These are phyloP conservation scores for Acropora tenuis DNA, from an alignment of 64 coral and sea anemone species.

Conservation along the genomic window DNA sequence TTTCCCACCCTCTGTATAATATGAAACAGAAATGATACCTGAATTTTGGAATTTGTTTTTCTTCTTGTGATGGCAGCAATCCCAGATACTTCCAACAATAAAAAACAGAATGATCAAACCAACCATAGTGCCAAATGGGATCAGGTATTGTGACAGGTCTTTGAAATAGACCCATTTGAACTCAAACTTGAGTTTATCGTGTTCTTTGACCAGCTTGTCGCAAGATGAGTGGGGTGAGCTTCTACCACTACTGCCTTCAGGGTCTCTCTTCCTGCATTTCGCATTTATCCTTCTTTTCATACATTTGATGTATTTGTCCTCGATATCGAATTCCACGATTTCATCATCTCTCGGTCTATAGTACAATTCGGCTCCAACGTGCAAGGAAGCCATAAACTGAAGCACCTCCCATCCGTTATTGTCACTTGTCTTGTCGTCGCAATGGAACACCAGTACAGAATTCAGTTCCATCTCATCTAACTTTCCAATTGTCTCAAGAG, in stretches of 20 bases:
- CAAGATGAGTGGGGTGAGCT: neutral
- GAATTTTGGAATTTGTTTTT: neutral
- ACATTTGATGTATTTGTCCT: neutral
- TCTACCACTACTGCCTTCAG: neutral
- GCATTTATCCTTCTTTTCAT: neutral
- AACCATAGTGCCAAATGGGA: slow-evolving; percentile 4
- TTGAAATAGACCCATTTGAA: slow-evolving; percentile 27
- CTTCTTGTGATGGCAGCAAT: neutral
- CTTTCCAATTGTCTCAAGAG: neutral
- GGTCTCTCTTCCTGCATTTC: neutral
- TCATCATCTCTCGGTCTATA: neutral
- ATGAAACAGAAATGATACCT: neutral
- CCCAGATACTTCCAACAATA: neutral
- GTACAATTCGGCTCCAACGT: neutral
- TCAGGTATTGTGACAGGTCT: neutral
- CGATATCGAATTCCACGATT: neutral
- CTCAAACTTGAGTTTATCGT: slow-evolving; percentile 1
- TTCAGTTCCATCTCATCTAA: neutral
- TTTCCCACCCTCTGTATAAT: neutral
- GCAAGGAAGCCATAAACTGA: neutral
- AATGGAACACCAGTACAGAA: slow-evolving; percentile 13
- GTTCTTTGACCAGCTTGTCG: neutral
- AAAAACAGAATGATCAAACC: neutral
- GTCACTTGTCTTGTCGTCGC: neutral
- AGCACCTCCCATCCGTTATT: neutral